Percentiles rank a stretch among this genome's conserved stretches.
These are phyloP conservation scores for Siphlonurus alternatus DNA, from an alignment of 2,888 invertebrate genomes.

Conservation along the genomic window DNA sequence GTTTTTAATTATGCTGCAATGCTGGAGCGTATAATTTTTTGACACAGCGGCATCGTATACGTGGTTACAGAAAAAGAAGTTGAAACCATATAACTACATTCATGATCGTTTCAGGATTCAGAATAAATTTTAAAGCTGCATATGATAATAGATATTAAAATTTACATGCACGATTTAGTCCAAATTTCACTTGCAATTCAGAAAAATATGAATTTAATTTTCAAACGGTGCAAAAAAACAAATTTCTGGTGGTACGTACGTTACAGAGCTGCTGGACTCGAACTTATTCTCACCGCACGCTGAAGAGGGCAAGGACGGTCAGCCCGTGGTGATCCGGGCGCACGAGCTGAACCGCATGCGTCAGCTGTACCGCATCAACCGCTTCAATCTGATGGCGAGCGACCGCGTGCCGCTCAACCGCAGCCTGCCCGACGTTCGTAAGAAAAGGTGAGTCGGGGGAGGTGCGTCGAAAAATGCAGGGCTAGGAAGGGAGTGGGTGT, in stretches of 20 bases:
- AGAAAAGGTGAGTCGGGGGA: constrained; percentile 53
- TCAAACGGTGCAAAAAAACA: not conserved
- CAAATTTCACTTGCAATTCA: too few relatives aligned
- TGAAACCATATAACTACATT: too few relatives aligned
- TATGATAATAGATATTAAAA: too few relatives aligned
- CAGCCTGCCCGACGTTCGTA: constrained; percentile 66
- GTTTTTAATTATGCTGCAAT: too few relatives aligned
- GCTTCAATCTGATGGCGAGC: constrained; percentile 75
- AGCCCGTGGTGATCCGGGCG: constrained; percentile 58
- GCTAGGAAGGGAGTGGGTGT: too few relatives aligned
- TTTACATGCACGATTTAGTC: too few relatives aligned
- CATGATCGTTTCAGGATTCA: too few relatives aligned
- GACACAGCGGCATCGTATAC: too few relatives aligned
- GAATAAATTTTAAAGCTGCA: too few relatives aligned
- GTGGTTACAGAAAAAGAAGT: too few relatives aligned
- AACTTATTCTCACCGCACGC: constrained; percentile 61
- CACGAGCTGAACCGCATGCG: constrained; percentile 59
- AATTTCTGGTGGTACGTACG: not conserved
- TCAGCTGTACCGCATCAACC: constrained; percentile 64
- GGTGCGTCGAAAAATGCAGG: too few relatives aligned
- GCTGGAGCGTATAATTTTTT: too few relatives aligned
- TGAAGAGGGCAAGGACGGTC: constrained; percentile 60
- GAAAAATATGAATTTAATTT: not conserved
- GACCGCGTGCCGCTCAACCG: constrained; percentile 76
- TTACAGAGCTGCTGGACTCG: constrained; percentile 47